Evolutionary conservation across 2,888 invertebrate species (phyloP).

Genomic region (Tolmerus cingulatus): DNA sequence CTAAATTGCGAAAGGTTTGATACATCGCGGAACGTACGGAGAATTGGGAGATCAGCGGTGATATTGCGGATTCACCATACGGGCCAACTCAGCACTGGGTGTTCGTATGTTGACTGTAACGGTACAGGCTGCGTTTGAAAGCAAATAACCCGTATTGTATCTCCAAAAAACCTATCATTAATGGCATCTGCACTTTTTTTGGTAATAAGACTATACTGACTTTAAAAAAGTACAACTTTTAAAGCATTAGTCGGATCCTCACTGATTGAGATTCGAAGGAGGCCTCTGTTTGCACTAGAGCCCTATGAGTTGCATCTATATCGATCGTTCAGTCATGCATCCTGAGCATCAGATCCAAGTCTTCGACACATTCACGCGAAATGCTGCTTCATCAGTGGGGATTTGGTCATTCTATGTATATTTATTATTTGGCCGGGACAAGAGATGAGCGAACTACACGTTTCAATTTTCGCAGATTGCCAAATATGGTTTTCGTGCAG

Average conservation of each 20-base stretch:
- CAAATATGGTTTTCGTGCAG: no score
- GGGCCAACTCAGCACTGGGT: background rate
- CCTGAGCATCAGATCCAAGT: no score
- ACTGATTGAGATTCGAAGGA: no score
- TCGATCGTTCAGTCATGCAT: no score
- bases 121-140: background rate
- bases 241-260: background rate
- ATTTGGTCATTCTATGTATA: no score
- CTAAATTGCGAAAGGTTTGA: background rate
- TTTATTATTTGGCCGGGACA: no score
- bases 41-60: background rate
- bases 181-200: background rate
- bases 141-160: background rate
- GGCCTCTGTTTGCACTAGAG: no score
- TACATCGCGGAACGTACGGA: background rate
- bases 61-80: background rate
- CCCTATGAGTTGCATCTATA: no score
- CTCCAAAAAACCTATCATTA: background rate
- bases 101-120: background rate
- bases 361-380: no score
- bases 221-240: background rate
- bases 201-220: background rate
- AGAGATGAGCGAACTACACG: no score
- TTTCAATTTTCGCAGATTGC: no score
- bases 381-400: no score